Evolutionary conservation across 35 echinoderm and acorn worm species (phyloP), one percentile per base, ranked within the genome.

Genomic region (Nesometra sesokonis): DNA sequence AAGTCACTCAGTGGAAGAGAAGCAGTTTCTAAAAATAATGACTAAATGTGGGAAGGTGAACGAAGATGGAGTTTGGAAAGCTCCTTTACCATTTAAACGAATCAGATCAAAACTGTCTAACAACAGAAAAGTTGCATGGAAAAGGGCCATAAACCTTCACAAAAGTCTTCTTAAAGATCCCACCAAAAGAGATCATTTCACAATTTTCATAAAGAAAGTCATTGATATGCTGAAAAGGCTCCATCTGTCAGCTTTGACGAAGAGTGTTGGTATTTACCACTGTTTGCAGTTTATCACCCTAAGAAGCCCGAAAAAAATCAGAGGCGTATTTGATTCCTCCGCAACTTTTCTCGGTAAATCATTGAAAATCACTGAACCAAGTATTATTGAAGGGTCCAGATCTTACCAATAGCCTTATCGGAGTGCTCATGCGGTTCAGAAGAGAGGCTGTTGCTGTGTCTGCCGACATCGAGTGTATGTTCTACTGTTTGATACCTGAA

Each of bases 351-450:
- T n/a, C n/a, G n/a, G 76, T 32, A 21, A 85, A 87, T 31, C 27
- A 88, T 77, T 89, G 93, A 0, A 35, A 76, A 1, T 93, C 92
- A 0, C 33, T 94, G 29, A 93, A 93, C 30, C 32, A 84, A 21
- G 77, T 82, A 30, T 84, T 89, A 31, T 38, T 89, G 11, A 35
- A 57, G 0, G 83, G 88, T 2, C 83, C 87, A 0, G 82, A 84
- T 46, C 47, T 83, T 29, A 93, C 35, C 78, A 93, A 82, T 78
- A 47, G 27, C 32, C 39, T 93, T 5, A 0, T 93, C 5, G 92
- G 92, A 31, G 88, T 93, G 4, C 39, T 93, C 0, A 77, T 82
- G 77, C 30, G 92, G 17, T 93, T 93, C 36, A 11, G 93, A 32
- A 35, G 38, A 32, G 77, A 86, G 37, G 33, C 32, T 29, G 30